These are phyloP conservation scores for Pangasius djambal DNA, from an alignment of 2,797 vertebrate species.

Conservation along the genomic window DNA sequence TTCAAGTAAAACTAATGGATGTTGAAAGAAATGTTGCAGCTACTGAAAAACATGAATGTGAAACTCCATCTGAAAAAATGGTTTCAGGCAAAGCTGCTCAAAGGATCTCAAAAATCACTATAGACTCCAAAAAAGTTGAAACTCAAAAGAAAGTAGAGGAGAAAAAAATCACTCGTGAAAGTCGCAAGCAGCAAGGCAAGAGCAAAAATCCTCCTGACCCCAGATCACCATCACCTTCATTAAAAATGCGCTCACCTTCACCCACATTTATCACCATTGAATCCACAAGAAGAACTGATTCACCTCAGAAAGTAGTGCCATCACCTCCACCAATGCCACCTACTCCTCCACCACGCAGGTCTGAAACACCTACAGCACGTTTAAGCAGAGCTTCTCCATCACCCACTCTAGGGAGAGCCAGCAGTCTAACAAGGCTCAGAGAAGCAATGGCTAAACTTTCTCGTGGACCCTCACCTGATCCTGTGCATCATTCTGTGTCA, in stretches of 20 bases:
- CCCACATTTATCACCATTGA: conserved; percentile 90
- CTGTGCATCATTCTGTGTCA: conserved; percentile 65
- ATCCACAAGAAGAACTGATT: conserved; percentile 78
- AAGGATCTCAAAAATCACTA: conserved; percentile 74
- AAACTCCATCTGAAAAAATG: conserved; percentile 66
- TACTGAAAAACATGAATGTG: conserved; percentile 72
- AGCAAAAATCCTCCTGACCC: conserved; percentile 67
- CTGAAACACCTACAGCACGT: conserved; percentile 73
- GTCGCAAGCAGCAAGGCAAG: conserved; percentile 67
- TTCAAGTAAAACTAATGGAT: conserved; percentile 69
- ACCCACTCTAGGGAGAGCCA: conserved; percentile 78
- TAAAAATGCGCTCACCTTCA: conserved; percentile 82
- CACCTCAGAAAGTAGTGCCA: conserved; percentile 72
- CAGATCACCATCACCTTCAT: conserved; percentile 73
- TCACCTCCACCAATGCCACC: conserved; percentile 75
- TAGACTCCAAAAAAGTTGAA: conserved; percentile 71
- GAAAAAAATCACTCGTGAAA: conserved; percentile 63
- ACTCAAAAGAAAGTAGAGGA: conserved; percentile 64
- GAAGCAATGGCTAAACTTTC: conserved; percentile 85
- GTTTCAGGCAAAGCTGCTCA: conserved; percentile 60
- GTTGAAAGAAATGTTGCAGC: conserved; percentile 70
- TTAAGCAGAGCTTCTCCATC: conserved; percentile 76
- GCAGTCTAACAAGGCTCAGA: conserved; percentile 85
- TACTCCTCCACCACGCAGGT: conserved; percentile 72
- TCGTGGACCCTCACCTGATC: conserved; percentile 73